Evolutionary conservation across 2,888 invertebrate species (phyloP).

Genomic region (Tinea trinotella): DNA sequence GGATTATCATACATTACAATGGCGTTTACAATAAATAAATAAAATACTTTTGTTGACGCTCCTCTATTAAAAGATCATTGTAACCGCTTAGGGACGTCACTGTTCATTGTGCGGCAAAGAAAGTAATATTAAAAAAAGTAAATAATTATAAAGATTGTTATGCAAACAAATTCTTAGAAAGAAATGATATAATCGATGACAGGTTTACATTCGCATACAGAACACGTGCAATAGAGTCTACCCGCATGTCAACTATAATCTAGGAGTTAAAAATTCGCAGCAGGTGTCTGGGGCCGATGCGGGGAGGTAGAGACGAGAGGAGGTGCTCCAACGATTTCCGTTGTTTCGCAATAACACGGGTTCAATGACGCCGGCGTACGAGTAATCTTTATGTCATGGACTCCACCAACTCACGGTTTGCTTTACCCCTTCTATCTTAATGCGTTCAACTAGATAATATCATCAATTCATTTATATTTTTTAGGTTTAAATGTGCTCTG

Average conservation of each 20-base stretch:
- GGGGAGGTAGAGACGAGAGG: conserved; percentile 27
- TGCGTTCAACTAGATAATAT: not conserved
- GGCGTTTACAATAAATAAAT: too few species aligned
- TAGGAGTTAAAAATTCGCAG: conserved; percentile 69
- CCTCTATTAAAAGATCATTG: not conserved
- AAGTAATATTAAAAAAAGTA: not conserved
- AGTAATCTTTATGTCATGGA: conserved; percentile 58
- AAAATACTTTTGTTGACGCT: not conserved
- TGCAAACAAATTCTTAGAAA: conserved; percentile 8
- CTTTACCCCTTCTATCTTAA: not conserved
- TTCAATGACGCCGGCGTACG: conserved; percentile 63
- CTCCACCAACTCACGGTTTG: conserved; percentile 20
- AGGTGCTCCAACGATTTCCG: conserved; percentile 61
- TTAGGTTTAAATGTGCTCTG: too few species aligned
- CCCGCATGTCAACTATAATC: conserved; percentile 66
- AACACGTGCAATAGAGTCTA: conserved; percentile 48
- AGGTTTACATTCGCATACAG: conserved; percentile 35
- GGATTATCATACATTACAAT: too few species aligned
- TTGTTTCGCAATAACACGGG: conserved; percentile 70
- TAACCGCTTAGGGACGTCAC: not conserved
- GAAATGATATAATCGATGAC: conserved; percentile 48
- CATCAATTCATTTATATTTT: too few species aligned
- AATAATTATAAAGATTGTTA: not conserved
- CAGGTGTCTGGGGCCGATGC: conserved; percentile 43
- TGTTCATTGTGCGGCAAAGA: not conserved